Conservation (phyloP, 2,113 vertebrate genomes). For the Chaenocephalus aceratus region DNA sequence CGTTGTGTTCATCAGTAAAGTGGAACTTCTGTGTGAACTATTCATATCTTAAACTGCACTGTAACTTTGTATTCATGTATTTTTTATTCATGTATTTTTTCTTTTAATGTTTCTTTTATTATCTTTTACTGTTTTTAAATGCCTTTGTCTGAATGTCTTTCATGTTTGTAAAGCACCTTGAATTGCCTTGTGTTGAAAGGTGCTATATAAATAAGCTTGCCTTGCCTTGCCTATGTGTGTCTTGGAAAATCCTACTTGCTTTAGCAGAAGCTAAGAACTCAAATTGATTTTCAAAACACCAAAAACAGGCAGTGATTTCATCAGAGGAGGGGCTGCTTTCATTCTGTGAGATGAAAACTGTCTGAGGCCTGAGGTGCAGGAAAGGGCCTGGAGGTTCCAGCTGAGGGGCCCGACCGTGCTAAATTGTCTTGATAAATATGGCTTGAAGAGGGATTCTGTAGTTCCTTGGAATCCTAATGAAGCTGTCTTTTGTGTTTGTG, state of each 20-base stretch:
- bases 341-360: slow-evolving; percentile 63
- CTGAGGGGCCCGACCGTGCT: slow-evolving; percentile 61
- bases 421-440: slow-evolving; percentile 76
- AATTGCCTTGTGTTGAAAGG: too few relatives aligned
- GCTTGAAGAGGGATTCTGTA: slow-evolving; percentile 62
- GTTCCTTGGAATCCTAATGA: slow-evolving; percentile 83
- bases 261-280: background rate
- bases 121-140: too few relatives aligned
- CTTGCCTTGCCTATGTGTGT: background rate
- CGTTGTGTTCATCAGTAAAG: too few relatives aligned
- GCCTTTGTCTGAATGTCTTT: too few relatives aligned
- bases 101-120: too few relatives aligned
- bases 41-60: too few relatives aligned
- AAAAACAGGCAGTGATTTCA: slow-evolving; percentile 49
- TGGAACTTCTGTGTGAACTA: too few relatives aligned
- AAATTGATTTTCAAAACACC: slow-evolving; percentile 18
- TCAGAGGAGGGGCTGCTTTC: slow-evolving; percentile 54
- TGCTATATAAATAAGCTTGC: too few relatives aligned
- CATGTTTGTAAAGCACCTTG: too few relatives aligned
- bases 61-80: too few relatives aligned
- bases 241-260: background rate
- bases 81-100: too few relatives aligned
- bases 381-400: slow-evolving; percentile 47
- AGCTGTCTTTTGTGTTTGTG: slow-evolving; percentile 83
- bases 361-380: slow-evolving; percentile 49